A percentile compares a stretch with the other conserved stretches of the same genome.
These are phyloP conservation scores for Pangasius djambal DNA, from an alignment of 2,797 vertebrate genomes.

Conservation along the genomic window DNA sequence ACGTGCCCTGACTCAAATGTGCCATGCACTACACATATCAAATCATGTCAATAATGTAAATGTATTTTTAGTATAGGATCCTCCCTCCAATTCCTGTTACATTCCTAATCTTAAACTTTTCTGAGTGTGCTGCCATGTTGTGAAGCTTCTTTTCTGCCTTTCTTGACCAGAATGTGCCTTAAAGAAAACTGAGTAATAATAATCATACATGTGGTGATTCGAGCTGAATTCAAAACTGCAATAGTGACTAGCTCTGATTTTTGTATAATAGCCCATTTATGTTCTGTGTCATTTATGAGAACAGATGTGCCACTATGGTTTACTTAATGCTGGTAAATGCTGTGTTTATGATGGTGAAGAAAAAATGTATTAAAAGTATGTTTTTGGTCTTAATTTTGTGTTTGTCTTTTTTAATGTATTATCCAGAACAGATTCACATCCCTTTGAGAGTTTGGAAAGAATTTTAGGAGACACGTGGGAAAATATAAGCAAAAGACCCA, in stretches of 20 bases:
- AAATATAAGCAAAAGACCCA: neutral
- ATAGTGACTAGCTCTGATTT: constrained; percentile 44
- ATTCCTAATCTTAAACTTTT: constrained; percentile 25
- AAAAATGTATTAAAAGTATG: constrained; percentile 43
- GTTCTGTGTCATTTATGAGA: constrained; percentile 15
- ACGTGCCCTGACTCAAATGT: constrained; percentile 35
- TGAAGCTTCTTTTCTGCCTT: constrained; percentile 48
- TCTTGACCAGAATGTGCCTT: constrained; percentile 72
- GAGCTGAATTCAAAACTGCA: constrained; percentile 52
- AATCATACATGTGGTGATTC: constrained; percentile 42
- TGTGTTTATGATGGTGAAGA: constrained; percentile 36
- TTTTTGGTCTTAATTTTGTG: constrained; percentile 14
- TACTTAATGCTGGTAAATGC: constrained; percentile 34
- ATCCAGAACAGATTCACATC: neutral
- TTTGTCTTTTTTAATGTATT: neutral
- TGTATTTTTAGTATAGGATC: constrained; percentile 4
- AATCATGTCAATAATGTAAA: constrained; percentile 1
- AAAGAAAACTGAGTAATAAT: constrained; percentile 53
- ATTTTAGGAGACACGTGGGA: neutral
- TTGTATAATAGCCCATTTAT: constrained; percentile 40
- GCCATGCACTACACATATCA: constrained; percentile 36
- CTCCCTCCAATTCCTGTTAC: neutral
- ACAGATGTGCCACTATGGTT: constrained; percentile 26
- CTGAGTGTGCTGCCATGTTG: constrained; percentile 26
- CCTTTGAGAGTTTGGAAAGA: neutral